phyloP scores from a whole-genome alignment of 2,113 vertebrate genomes.

The Scopus umbretta region DNA sequence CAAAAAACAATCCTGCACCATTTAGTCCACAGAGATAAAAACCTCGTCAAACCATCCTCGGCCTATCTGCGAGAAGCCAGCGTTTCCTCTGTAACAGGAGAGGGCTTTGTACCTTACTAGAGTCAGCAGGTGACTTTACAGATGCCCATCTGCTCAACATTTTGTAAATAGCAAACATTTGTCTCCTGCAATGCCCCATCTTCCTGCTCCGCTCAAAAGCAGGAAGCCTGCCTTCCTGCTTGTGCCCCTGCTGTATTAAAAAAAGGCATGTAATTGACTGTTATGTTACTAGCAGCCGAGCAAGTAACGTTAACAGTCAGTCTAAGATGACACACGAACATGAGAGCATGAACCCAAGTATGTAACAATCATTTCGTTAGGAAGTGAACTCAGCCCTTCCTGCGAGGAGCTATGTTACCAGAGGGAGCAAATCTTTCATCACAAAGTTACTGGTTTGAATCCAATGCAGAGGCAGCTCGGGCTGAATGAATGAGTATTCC shows the following conservation, averaged over 20 bases:
- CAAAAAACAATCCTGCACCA: not conserved
- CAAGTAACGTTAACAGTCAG: not conserved
- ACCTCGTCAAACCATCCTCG: not conserved
- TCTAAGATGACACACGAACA: not conserved
- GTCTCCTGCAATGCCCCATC: not conserved
- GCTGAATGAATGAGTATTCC: not conserved
- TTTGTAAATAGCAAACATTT: not conserved
- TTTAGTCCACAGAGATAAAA: not conserved
- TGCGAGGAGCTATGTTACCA: not conserved
- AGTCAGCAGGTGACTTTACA: constrained; percentile 1
- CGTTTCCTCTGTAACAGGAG: not conserved
- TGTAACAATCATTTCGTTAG: not conserved
- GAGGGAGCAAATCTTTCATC: not conserved
- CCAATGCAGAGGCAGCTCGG: not conserved
- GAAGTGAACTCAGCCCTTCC: not conserved
- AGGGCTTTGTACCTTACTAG: not conserved
- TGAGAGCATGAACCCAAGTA: not conserved
- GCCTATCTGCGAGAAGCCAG: not conserved
- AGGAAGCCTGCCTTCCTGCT: constrained; percentile 22
- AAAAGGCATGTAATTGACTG: not conserved
- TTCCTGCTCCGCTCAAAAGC: not conserved
- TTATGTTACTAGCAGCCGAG: not conserved
- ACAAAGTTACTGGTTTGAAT: not conserved
- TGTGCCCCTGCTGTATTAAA: not conserved
- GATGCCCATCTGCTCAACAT: not conserved